phyloP scores from a whole-genome alignment of 2,797 vertebrate species.

The Poeciliopsis presidionis region DNA sequence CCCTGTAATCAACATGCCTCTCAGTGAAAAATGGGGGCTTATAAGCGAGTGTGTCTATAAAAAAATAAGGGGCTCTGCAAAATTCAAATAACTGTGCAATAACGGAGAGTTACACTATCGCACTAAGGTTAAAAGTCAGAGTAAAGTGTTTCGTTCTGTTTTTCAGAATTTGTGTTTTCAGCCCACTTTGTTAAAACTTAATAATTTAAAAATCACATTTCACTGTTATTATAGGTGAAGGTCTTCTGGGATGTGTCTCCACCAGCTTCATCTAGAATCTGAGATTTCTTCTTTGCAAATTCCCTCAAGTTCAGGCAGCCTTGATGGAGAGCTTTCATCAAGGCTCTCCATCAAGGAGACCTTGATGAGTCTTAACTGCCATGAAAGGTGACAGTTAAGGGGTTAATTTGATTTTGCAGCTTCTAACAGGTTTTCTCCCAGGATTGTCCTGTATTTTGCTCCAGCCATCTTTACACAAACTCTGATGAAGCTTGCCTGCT shows the following conservation, averaged over 20 bases:
- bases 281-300: not conserved
- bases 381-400: not conserved
- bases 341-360: no score
- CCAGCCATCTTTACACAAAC: not conserved
- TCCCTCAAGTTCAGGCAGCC: not conserved
- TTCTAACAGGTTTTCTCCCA: not conserved
- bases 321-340: not conserved
- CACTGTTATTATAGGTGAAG: not conserved
- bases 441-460: not conserved
- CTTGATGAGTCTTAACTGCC: no score
- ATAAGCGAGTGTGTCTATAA: conserved; percentile 2
- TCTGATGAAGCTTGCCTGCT: not conserved
- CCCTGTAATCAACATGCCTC: conserved; percentile 35
- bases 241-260: not conserved
- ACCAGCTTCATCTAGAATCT: not conserved
- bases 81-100: conserved; percentile 21
- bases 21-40: conserved; percentile 33
- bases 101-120: not conserved
- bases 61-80: not conserved
- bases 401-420: not conserved
- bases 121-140: not conserved
- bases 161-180: not conserved
- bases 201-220: not conserved
- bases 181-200: not conserved
- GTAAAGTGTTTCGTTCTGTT: not conserved